Conservation (phyloP, 2,888 invertebrate species). For the Rhamphomyia laevipes region DNA sequence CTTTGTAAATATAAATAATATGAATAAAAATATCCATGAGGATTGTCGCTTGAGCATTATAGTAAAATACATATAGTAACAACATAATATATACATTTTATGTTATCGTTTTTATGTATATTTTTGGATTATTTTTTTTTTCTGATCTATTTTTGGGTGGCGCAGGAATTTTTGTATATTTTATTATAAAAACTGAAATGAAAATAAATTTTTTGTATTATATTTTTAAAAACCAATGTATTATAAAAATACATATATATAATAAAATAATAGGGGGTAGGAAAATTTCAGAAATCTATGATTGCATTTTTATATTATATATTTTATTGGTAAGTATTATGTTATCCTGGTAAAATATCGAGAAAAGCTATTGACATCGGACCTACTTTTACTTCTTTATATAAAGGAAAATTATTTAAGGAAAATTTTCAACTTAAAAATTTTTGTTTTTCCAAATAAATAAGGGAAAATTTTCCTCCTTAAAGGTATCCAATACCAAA, state of each 20-base stretch:
- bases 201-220: background rate
- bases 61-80: no score
- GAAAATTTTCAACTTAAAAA: no score
- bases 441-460: no score
- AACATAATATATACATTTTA: no score
- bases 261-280: no score
- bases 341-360: slow-evolving; percentile 33
- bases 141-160: background rate
- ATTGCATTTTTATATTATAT: background rate
- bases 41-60: no score
- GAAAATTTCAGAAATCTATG: no score
- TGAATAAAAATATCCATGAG: no score
- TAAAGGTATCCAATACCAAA: no score
- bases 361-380: slow-evolving; percentile 29
- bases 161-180: background rate
- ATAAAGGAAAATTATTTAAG: background rate
- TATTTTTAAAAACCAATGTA: background rate
- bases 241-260: background rate
- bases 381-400: background rate
- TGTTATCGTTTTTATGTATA: background rate
- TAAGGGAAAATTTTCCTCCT: no score
- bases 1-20: no score
- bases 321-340: slow-evolving; percentile 18
- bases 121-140: background rate
- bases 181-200: background rate